Base-by-base conservation (phyloP, 2,797 vertebrate species). In the Eurystomus glaucurus region DNA sequence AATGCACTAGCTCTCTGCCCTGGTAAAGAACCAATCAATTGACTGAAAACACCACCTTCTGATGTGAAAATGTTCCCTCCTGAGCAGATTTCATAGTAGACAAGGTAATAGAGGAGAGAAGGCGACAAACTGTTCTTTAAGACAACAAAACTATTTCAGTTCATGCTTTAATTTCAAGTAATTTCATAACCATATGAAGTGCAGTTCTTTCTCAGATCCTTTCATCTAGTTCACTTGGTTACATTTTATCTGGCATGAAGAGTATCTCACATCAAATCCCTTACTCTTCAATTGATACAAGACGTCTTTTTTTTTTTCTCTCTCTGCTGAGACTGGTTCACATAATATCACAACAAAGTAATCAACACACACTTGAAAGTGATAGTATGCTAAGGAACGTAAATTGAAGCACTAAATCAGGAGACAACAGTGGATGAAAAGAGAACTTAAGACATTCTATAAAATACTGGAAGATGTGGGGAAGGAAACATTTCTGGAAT, bases 381-480 rank as follows among this genome's bases (percentile, higher is more conserved):
- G 76, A 68, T 95, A 92, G 18, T 74, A 66, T 85, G 58, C 90
- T 81, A 95, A 37, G 35, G 26, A 89, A 96, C 75, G 50, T 95
- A 97, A 97, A 97, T 64, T 94, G 84, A 97, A 97, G 28, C 77
- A 93, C 35, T 97, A 93, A 96, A 97, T 96, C 70, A 83, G 66
- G 13, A 96, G 88, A 85, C 66, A 95, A 85, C 9, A 88, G 60
- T 86, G 45, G 84, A 87, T 57, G 69, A 94, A 98, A 97, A 95
- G 39, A 71, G 69, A 94, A 79, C 60, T 33, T 29, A 7, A 48
- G 69, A 85, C 10, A 55, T 84, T 51, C 54, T 77, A 21, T 91
- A 72, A 91, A 95, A 94, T 65, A 35, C 31, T 89, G 26, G 55
- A 90, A 88, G 62, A 81, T 62, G 31, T 64, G 28, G 31, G 14